Base-by-base conservation (phyloP, 2,113 vertebrate species). In the Stigmatopora nigra region DNA sequence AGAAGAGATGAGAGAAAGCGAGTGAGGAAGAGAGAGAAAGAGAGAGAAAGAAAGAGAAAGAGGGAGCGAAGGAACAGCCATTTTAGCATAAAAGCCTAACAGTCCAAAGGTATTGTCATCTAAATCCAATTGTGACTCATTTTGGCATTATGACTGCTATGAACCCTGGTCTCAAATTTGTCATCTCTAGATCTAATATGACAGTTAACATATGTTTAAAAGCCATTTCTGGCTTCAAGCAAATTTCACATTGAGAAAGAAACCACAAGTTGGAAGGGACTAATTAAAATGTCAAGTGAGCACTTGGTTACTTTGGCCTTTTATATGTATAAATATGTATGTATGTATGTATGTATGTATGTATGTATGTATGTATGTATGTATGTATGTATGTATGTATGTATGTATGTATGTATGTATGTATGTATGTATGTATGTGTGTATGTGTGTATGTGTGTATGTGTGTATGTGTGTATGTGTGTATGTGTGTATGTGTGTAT, bases 131-230 rank as follows among this genome's bases (percentile, higher is more conserved):
- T 84, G 87, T 92, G 93, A 90, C 91, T 91, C 69, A 88, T 92
- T 93, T 92, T 92, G 91, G 78, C 82, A 79, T 86, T 75, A 69
- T 85, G 85, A 87, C 90, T 85, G 88, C 90, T 85, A 84, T 77
- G 86, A 78, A 86, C 75, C 77, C 79, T 7, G 56, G 7, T 59
- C 71, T 71, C 81, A 82, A 86, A 89, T 83, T 89, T 81, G 79
- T 84, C 87, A 88, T 84, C 67, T 69, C 80, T 84, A 90, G 67
- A 94, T 94, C 84, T 80, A 80, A 94, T 89, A 88, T 94, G 96
- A 97, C 96, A 95, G 89, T 87, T 70, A 91, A 84, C 95, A 94
- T 96, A 99, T 95, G 94, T 93, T 93, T 92, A 97, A 95, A 96
- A 98, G 95, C 84, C 93, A 96, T 92, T 90, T 87, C 86, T 89